Evolutionary conservation across 1,140 invertebrate genomes (phyloP).

Genomic region (Drosophila kikkawai): DNA sequence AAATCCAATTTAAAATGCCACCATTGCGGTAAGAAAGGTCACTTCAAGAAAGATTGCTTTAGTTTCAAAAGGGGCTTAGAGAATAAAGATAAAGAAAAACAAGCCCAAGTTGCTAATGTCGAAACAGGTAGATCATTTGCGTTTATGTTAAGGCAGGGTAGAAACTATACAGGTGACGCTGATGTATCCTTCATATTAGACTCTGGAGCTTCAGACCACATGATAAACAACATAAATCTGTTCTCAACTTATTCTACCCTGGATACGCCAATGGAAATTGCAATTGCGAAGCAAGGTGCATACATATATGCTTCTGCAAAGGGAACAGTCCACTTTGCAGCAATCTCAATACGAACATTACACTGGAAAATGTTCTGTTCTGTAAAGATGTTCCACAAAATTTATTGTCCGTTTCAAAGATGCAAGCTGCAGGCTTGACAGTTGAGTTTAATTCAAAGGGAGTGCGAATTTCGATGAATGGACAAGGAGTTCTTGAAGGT

Average conservation of each 20-base stretch:
- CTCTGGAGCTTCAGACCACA: conserved; percentile 77
- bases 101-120: neutral
- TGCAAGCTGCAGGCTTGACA: conserved; percentile 7
- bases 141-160: conserved; percentile 2
- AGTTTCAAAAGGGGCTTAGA: conserved; percentile 1
- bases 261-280: conserved; percentile 9
- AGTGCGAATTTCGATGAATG: conserved; percentile 8
- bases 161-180: neutral
- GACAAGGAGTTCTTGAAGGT: conserved; percentile 7
- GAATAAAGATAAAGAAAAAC: conserved; percentile 1
- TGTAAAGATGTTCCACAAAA: conserved; percentile 10
- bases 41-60: conserved; percentile 12
- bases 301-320: conserved; percentile 10
- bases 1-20: conserved; percentile 11
- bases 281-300: conserved; percentile 1
- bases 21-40: neutral
- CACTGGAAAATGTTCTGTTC: conserved; percentile 5
- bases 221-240: conserved; percentile 68
- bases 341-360: conserved; percentile 1
- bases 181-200: conserved; percentile 64
- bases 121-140: conserved; percentile 1
- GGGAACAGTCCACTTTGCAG: neutral
- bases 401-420: conserved; percentile 5
- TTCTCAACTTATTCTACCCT: conserved; percentile 42
- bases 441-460: conserved; percentile 4